Base-by-base conservation (phyloP, 2,113 vertebrate genomes). In the Dipodomys stephensi region DNA sequence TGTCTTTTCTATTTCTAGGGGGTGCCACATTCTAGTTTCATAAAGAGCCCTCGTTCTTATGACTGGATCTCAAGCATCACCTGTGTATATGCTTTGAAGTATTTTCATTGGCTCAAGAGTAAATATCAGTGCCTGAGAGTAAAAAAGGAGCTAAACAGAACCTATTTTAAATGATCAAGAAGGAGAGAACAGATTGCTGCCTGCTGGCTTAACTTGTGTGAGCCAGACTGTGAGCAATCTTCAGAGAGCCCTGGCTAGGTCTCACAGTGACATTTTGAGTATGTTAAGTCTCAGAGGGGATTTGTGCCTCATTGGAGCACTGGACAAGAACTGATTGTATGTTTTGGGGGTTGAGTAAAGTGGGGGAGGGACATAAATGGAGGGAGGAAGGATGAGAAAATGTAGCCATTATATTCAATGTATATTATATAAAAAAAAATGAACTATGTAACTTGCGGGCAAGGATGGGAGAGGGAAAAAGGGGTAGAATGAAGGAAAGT, bases 121-220 rank as follows among this genome's bases (percentile, higher is more conserved):
- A 76, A 90, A 86, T 80, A 35, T 12, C 84, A 39, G 7, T 93
- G 57, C n/a, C 76, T 53, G 60, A 92, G 80, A 90, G 73, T 30
- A 79, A 74, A 39, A 76, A 49, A 82, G 4, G 6, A 65, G 9
- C 67, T 93, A 32, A 86, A 64, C 12, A 80, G 62, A 90, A 86
- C 53, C 53, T 57, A 57, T 83, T 92, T 94, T n/a, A 79, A 88
- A 10, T 93, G 9, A 76, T 46, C 49, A 82, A 30, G n/a, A 4
- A 25, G 60, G 68, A 85, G 67, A 67, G 35, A 93, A 73, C 16
- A 85, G 32, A 27, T 77, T 30, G 23, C 60, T 62, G 25, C 44
- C 18, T 73, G 76, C 74, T 69, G 83, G 30, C 44, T 92, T 92
- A 32, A 72, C 13, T 5, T 19, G 18, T 18, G 2, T 16, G 80